A percentile compares a stretch with the other conserved stretches of the same genome.
Evolutionary conservation across 2,113 vertebrate genomes (phyloP).

Genomic region (Microtus richardsoni): DNA sequence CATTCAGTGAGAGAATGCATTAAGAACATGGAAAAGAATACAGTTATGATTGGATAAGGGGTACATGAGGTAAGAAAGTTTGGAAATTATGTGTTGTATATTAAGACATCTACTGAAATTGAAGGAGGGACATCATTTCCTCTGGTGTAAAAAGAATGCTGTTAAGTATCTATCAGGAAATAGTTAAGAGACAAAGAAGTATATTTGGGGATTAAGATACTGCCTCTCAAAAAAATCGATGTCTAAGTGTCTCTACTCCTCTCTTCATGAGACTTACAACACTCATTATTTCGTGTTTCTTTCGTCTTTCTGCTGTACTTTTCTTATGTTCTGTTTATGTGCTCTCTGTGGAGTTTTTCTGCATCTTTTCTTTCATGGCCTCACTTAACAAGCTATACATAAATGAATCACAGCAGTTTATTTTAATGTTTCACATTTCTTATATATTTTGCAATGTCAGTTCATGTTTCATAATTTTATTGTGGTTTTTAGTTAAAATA

Average conservation of each 20-base stretch:
- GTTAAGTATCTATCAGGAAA: neutral
- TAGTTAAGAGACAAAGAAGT: neutral
- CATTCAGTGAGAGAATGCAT: neutral
- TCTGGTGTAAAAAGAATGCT: neutral
- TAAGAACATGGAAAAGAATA: neutral
- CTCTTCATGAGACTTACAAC: neutral
- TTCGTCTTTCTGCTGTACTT: neutral
- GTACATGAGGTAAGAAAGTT: neutral
- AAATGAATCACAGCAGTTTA: neutral
- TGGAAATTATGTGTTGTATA: neutral
- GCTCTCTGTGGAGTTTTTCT: neutral
- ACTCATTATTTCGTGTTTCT: neutral
- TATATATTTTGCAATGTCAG: constrained; percentile 1
- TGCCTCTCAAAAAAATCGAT: neutral
- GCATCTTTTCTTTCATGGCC: neutral
- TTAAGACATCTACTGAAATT: neutral
- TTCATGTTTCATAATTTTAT: neutral
- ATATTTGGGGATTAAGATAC: neutral
- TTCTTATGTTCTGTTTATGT: neutral
- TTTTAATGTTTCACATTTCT: neutral
- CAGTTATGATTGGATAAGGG: neutral
- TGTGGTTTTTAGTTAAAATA: constrained; percentile 6
- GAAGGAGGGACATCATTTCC: neutral
- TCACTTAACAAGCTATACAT: neutral
- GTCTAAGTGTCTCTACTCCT: too few species aligned